phyloP scores from a whole-genome alignment of 2,888 invertebrate genomes.

The Trichopoda pennipes region DNA sequence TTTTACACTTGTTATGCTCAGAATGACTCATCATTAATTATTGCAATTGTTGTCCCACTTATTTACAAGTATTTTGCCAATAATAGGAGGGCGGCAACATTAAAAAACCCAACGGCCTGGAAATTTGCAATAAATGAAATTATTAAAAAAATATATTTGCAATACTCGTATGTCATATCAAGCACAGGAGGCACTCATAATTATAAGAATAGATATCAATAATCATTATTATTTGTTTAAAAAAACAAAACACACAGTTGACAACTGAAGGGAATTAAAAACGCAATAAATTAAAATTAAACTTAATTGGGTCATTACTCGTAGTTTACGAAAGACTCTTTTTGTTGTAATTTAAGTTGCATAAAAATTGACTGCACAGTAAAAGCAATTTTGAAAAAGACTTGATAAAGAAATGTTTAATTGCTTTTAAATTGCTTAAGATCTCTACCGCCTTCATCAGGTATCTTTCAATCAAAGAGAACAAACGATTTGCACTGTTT shows the following conservation, averaged over 20 bases:
- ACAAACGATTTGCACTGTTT: too few species aligned
- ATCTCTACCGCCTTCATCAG: too few species aligned
- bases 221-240: slow-evolving; percentile 45
- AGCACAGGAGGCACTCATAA: background rate
- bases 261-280: slow-evolving; percentile 35
- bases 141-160: slow-evolving; percentile 36
- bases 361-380: too few species aligned
- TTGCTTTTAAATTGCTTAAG: too few species aligned
- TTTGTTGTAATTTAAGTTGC: too few species aligned
- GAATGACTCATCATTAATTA: slow-evolving; percentile 56
- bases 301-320: slow-evolving; percentile 45
- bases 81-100: slow-evolving; percentile 45
- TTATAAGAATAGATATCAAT: slow-evolving; percentile 45
- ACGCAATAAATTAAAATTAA: slow-evolving; percentile 37
- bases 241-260: slow-evolving; percentile 24
- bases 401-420: too few species aligned
- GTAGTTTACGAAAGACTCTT: background rate
- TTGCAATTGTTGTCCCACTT: slow-evolving; percentile 52
- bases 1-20: background rate
- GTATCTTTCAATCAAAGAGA: too few species aligned
- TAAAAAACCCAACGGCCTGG: slow-evolving; percentile 29
- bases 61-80: background rate
- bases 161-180: background rate
- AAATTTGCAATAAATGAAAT: slow-evolving; percentile 43
- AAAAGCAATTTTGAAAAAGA: too few species aligned